Evolutionary conservation across 2,113 vertebrate genomes (phyloP).

Genomic region (Gorsachius goisagi): DNA sequence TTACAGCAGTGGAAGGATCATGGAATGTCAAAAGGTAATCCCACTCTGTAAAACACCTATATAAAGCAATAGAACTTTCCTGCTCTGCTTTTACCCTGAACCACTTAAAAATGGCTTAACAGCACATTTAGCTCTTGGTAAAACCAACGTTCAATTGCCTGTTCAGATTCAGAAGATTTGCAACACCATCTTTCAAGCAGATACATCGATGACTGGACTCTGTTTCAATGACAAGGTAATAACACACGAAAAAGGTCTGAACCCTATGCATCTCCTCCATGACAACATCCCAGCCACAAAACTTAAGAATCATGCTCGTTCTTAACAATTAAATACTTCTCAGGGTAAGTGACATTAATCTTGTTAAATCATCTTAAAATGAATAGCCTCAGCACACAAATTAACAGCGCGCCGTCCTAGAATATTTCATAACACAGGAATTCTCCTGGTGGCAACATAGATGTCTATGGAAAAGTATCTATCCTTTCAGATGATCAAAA

Average conservation of each 20-base stretch:
- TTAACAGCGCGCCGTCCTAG: neutral
- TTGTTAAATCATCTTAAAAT: neutral
- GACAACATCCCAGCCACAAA: neutral
- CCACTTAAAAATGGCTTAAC: neutral
- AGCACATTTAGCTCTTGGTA: neutral
- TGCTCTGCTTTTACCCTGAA: neutral
- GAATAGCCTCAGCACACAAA: fast-evolving
- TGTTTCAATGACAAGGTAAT: neutral
- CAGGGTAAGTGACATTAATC: neutral
- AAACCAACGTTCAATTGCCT: neutral
- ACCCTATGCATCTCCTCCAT: neutral
- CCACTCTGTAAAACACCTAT: neutral
- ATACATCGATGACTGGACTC: neutral
- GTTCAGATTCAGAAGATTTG: neutral
- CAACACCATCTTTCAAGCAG: neutral
- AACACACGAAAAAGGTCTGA: neutral
- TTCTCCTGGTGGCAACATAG: neutral
- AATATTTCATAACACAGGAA: neutral
- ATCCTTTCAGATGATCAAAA: neutral
- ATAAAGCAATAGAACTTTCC: neutral
- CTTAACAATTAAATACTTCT: neutral
- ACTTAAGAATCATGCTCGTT: neutral
- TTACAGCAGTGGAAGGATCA: neutral
- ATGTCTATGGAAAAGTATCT: neutral
- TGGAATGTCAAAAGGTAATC: neutral